These are phyloP conservation scores for Acromyrmex charruanus DNA, from an alignment of 1,140 invertebrate species.

Conservation along the genomic window DNA sequence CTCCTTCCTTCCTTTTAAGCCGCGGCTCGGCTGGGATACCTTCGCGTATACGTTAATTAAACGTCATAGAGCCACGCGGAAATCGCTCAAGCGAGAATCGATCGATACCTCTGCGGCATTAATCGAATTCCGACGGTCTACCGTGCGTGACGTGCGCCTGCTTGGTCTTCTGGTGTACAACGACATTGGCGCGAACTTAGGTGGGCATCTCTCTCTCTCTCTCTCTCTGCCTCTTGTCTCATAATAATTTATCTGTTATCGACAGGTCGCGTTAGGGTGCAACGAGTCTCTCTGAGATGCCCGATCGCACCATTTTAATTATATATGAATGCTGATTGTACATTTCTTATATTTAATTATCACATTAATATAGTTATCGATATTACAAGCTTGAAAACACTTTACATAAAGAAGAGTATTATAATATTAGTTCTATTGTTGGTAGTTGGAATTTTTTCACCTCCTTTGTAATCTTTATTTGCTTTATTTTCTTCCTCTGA, in stretches of 20 bases:
- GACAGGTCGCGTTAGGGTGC: background rate
- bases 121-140: constrained; percentile 75
- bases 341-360: background rate
- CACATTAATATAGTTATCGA: constrained; percentile 14
- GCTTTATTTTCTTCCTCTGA: background rate
- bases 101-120: constrained; percentile 68
- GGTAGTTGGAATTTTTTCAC: background rate
- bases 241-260: constrained; percentile 29
- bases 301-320: constrained; percentile 1
- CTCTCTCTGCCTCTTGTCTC: background rate
- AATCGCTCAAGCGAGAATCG: constrained; percentile 43
- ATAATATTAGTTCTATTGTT: background rate
- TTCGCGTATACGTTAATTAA: constrained; percentile 70
- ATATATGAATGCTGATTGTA: background rate
- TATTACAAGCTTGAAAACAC: background rate
- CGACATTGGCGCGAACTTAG: constrained; percentile 50
- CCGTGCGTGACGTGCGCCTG: constrained; percentile 41
- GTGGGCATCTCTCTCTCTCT: constrained; percentile 12
- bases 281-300: background rate
- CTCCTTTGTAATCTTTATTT: background rate
- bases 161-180: constrained; percentile 18
- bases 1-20: constrained; percentile 74
- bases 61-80: constrained; percentile 59
- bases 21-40: constrained; percentile 15
- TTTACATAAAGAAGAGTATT: background rate